Evolutionary conservation across 2,888 invertebrate species (phyloP).

Genomic region (Monochamus alternatus): DNA sequence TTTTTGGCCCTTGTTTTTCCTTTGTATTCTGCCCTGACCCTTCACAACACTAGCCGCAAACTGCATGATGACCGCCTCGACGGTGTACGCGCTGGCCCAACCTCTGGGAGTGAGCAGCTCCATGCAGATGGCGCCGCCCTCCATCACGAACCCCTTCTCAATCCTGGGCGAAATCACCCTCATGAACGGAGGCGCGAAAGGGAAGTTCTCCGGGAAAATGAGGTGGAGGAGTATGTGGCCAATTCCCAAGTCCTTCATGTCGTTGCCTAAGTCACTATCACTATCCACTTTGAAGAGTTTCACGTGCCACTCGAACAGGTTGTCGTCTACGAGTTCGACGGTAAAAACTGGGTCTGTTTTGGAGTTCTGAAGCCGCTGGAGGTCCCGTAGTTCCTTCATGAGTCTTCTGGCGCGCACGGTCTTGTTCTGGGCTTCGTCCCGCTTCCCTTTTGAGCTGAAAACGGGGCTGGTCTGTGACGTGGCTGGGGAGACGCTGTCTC

Average conservation of each 20-base stretch:
- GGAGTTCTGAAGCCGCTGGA: constrained; percentile 81
- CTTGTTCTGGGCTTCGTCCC: constrained; percentile 72
- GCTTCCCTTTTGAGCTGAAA: constrained; percentile 60
- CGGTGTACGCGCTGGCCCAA: constrained; percentile 91
- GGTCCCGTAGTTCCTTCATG: constrained; percentile 90
- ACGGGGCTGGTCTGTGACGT: constrained; percentile 66
- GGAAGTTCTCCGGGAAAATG: constrained; percentile 90
- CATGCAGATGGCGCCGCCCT: constrained; percentile 93
- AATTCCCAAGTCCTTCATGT: constrained; percentile 85
- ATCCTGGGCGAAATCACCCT: constrained; percentile 77
- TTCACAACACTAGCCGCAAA: constrained; percentile 92
- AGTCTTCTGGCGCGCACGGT: constrained; percentile 83
- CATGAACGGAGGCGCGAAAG: constrained; percentile 90
- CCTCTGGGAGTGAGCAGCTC: constrained; percentile 89
- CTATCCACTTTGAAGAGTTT: constrained; percentile 86
- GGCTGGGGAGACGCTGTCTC: constrained; percentile 67
- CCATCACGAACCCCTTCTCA: constrained; percentile 89
- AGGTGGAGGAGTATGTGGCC: constrained; percentile 84
- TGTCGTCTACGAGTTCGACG: constrained; percentile 89
- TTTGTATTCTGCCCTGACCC: constrained; percentile 87
- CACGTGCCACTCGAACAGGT: constrained; percentile 91
- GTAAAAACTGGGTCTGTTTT: constrained; percentile 84
- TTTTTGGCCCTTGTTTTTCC: constrained; percentile 84
- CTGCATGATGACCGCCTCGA: constrained; percentile 91
- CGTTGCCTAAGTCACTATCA: constrained; percentile 87